Evolutionary conservation across 2,113 vertebrate genomes (phyloP).

Genomic region (Azemiops feae): DNA sequence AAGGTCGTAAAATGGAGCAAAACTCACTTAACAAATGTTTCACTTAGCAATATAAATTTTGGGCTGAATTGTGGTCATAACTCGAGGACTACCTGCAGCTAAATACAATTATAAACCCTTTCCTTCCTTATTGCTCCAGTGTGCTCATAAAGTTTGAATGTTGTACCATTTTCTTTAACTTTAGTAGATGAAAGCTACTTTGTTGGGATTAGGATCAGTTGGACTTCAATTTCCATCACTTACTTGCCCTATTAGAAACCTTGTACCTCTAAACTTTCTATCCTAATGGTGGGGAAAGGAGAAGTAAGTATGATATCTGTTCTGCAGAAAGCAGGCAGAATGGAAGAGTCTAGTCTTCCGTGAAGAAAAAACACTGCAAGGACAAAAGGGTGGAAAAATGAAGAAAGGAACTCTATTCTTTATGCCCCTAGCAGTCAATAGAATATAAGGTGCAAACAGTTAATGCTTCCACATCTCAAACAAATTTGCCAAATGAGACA

Average conservation of each 20-base stretch:
- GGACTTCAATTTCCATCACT: not conserved
- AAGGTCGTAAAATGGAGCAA: not conserved
- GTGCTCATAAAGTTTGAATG: not conserved
- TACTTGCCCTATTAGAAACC: not conserved
- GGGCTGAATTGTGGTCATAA: not conserved
- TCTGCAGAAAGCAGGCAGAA: not conserved
- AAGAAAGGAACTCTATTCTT: not conserved
- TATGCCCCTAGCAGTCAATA: not conserved
- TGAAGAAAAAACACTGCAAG: not conserved
- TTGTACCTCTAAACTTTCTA: not conserved
- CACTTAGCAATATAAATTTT: not conserved
- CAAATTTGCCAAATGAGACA: not conserved
- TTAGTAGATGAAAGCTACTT: not conserved
- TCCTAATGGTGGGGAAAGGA: not conserved
- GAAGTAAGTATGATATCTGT: not conserved
- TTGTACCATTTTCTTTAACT: not conserved
- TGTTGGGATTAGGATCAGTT: not conserved
- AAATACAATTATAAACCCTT: not conserved
- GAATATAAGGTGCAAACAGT: not conserved
- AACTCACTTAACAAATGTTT: not conserved
- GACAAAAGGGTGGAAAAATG: not conserved
- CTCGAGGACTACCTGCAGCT: not conserved
- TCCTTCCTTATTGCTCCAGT: not conserved
- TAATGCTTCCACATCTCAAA: not conserved
- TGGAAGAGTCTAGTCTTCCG: not conserved